These are phyloP conservation scores for Camelus dromedarius DNA, from an alignment of 2,113 vertebrate genomes.

Conservation along the genomic window DNA sequence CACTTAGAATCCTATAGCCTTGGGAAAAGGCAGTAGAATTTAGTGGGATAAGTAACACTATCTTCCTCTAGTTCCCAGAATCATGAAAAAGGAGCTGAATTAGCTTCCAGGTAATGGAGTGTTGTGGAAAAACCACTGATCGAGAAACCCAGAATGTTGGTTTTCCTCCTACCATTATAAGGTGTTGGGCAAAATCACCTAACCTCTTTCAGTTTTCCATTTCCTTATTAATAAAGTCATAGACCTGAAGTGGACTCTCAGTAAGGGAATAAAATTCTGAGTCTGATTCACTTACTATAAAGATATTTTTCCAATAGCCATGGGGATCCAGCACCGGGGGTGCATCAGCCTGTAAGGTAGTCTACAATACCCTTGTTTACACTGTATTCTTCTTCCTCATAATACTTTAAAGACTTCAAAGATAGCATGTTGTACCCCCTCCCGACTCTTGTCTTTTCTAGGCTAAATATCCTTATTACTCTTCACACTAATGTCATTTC, in stretches of 20 bases:
- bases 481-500: background rate
- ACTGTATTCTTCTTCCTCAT: background rate
- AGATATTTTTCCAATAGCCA: background rate
- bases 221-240: constrained; percentile 8
- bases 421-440: background rate
- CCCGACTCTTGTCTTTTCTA: background rate
- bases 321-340: background rate
- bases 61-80: background rate
- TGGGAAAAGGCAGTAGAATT: background rate
- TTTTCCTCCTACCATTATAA: background rate
- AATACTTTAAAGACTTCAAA: background rate
- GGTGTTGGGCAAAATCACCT: background rate
- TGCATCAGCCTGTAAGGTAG: background rate
- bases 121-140: background rate
- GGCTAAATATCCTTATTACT: background rate
- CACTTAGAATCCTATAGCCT: background rate
- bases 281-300: background rate
- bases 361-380: background rate
- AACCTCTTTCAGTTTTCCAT: background rate
- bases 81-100: background rate
- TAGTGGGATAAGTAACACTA: background rate
- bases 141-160: background rate
- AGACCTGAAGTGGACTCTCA: background rate
- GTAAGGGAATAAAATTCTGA: background rate
- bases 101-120: background rate